Evolutionary conservation across 1,140 invertebrate species (phyloP).

Genomic region (Bombus cullumanus): DNA sequence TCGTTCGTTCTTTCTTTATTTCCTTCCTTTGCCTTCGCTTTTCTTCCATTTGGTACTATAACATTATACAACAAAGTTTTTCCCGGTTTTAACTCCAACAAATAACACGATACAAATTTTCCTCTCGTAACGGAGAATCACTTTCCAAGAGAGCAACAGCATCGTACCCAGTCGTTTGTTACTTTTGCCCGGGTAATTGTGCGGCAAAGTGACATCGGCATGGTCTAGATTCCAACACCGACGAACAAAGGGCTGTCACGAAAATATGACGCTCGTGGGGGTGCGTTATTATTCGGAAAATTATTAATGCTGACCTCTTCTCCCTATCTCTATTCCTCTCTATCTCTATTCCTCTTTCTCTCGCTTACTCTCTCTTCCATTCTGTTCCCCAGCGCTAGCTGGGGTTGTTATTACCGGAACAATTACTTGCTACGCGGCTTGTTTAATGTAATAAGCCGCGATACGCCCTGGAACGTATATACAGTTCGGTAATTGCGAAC

Average conservation of each 20-base stretch:
- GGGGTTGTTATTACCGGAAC: conserved; percentile 42
- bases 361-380: background rate
- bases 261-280: conserved; percentile 37
- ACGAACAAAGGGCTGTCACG: conserved; percentile 37
- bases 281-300: conserved; percentile 21
- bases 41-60: background rate
- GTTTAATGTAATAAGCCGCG: conserved; percentile 51
- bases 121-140: background rate
- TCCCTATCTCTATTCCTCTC: background rate
- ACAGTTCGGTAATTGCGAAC: conserved; percentile 21
- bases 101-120: background rate
- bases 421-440: conserved; percentile 47
- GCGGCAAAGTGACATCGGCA: background rate
- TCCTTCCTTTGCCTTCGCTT: background rate
- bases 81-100: background rate
- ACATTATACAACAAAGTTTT: no score
- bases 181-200: background rate
- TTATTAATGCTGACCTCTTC: conserved; percentile 34
- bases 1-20: background rate
- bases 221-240: background rate
- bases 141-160: background rate
- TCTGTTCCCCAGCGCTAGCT: background rate
- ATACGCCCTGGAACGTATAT: conserved; percentile 10
- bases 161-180: background rate
- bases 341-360: background rate